Conservation (phyloP, 2,888 invertebrate species). For the Lycophotia porphyrea region DNA sequence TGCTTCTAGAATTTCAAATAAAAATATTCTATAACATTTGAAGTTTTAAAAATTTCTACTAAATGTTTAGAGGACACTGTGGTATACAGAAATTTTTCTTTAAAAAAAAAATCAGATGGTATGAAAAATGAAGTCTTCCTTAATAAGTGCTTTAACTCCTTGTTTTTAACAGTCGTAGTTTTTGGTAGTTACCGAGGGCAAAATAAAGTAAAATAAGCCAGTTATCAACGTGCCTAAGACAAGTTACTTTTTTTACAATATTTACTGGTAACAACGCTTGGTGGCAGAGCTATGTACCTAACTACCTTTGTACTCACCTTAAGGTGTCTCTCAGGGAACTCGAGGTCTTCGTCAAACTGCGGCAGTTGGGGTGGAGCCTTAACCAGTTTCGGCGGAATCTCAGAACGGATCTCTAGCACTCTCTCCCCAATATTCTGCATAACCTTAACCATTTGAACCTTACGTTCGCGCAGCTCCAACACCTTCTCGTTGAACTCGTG, state of each 20-base stretch:
- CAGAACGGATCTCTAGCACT: conserved; percentile 89
- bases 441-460: conserved; percentile 76
- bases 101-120: no score
- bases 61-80: no score
- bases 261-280: background rate
- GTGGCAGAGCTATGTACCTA: background rate
- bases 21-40: no score
- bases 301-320: conserved; percentile 70
- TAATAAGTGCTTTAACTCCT: background rate
- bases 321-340: conserved; percentile 91
- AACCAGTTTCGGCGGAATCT: conserved; percentile 88
- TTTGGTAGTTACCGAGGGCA: background rate
- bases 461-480: conserved; percentile 81
- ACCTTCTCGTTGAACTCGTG: conserved; percentile 84
- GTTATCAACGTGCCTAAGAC: background rate
- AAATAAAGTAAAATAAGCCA: background rate
- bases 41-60: no score
- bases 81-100: no score
- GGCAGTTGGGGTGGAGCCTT: conserved; percentile 86
- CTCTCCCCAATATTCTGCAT: conserved; percentile 84
- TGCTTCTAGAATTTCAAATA: no score
- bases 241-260: background rate
- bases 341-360: conserved; percentile 86
- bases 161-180: background rate
- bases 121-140: background rate